Evolutionary conservation across 2,797 vertebrate genomes (phyloP).

Genomic region (Siniperca obscura): DNA sequence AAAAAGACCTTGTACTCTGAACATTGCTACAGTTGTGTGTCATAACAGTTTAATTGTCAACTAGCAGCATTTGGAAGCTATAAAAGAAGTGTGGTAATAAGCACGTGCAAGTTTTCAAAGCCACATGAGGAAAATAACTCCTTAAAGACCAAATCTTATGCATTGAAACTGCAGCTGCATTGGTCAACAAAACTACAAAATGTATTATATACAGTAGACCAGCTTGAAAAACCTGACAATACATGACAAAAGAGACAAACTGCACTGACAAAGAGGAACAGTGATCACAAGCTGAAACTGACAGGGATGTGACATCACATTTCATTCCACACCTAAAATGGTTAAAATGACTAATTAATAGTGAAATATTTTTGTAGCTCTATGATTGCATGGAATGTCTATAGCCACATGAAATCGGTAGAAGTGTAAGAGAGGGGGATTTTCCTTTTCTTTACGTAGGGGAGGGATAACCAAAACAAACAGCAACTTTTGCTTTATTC

Average conservation of each 20-base stretch:
- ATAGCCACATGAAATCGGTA: not conserved
- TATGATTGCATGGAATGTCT: not conserved
- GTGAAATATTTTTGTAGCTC: not conserved
- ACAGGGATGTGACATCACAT: not conserved
- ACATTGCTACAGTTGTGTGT: not conserved
- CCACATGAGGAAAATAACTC: not conserved
- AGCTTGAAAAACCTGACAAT: not conserved
- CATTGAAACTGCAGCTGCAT: not conserved
- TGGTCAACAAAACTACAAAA: not conserved
- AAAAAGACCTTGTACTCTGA: not conserved
- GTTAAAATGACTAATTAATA: not conserved
- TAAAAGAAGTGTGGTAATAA: slow-evolving; percentile 7
- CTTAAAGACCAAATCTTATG: not conserved
- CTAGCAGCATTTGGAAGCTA: not conserved
- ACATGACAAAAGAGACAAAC: slow-evolving; percentile 2
- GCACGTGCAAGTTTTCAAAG: not conserved
- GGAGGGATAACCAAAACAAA: slow-evolving; percentile 14
- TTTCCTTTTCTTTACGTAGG: not conserved
- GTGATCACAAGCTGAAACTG: slow-evolving; percentile 25
- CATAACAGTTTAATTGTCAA: not conserved
- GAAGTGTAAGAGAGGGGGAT: not conserved
- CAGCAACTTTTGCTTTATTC: slow-evolving; percentile 21
- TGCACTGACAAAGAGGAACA: slow-evolving; percentile 32
- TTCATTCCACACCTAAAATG: not conserved
- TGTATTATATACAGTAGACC: not conserved